phyloP scores from a whole-genome alignment of 2,113 vertebrate genomes.

The Xenopus borealis region DNA sequence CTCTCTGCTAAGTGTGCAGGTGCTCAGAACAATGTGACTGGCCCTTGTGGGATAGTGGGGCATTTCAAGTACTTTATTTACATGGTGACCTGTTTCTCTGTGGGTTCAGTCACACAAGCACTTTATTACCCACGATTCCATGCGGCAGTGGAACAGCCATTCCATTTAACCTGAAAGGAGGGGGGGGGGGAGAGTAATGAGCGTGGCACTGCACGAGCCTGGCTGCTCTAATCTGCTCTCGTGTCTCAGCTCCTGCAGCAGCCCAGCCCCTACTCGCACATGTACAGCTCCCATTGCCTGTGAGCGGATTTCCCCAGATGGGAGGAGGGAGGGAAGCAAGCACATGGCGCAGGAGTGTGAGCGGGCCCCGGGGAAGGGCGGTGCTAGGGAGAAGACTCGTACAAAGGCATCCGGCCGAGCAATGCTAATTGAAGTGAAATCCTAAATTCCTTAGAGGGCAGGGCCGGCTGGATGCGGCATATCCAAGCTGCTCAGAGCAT shows the following conservation, averaged over 20 bases:
- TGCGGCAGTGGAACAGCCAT: no score
- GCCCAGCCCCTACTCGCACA: conserved; percentile 15
- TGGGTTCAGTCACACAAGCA: no score
- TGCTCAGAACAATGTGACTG: no score
- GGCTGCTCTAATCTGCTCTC: not conserved
- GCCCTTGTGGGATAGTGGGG: no score
- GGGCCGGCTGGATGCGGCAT: conserved; percentile 24
- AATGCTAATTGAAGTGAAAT: conserved; percentile 42
- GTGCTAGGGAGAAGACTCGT: conserved; percentile 16
- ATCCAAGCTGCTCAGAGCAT: conserved; percentile 6
- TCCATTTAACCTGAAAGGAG: no score
- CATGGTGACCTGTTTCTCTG: no score
- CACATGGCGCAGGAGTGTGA: conserved; percentile 39
- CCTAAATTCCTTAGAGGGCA: conserved; percentile 32
- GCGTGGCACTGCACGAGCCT: not conserved
- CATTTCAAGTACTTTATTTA: no score
- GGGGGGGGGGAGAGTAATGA: no score
- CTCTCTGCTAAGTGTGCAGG: no score
- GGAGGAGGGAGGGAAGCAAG: conserved; percentile 20
- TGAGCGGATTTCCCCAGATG: conserved; percentile 35
- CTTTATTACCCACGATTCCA: no score
- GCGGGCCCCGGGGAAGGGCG: conserved; percentile 39
- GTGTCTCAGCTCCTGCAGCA: not conserved
- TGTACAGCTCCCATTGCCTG: conserved; percentile 29
- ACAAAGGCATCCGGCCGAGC: conserved; percentile 39